Evolutionary conservation across 1,140 invertebrate genomes (phyloP).

Genomic region (Zelostemma sp.): DNA sequence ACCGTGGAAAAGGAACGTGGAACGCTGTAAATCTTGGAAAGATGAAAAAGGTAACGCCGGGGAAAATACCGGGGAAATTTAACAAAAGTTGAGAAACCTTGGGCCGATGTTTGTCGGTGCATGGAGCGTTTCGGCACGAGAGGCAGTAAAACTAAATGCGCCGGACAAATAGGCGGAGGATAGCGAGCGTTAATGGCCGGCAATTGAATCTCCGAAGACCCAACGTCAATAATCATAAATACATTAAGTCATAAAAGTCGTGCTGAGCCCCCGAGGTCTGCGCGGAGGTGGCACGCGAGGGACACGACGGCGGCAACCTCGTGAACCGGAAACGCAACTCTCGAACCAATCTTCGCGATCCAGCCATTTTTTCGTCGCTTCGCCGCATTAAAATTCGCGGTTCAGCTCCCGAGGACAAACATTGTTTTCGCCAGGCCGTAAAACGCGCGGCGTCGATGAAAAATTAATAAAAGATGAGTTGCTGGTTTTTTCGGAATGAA

Average conservation of each 20-base stretch:
- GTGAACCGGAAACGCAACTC: slow-evolving; percentile 32
- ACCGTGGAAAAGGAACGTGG: no score
- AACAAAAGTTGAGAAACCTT: background rate
- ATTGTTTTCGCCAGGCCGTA: no score
- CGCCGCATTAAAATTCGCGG: no score
- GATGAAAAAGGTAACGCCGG: no score
- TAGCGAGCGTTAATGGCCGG: slow-evolving; percentile 17
- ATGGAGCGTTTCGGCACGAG: slow-evolving; percentile 5
- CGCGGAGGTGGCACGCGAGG: slow-evolving; percentile 49
- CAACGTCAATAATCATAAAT: slow-evolving; percentile 53
- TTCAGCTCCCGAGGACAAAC: no score
- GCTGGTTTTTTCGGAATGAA: background rate
- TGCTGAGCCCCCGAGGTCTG: slow-evolving; percentile 6
- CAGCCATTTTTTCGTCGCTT: background rate
- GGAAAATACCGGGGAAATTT: no score
- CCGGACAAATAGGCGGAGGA: slow-evolving; percentile 1
- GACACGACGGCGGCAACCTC: slow-evolving; percentile 34
- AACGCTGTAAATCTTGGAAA: no score
- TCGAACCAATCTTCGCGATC: slow-evolving; percentile 11
- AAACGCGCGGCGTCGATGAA: background rate
- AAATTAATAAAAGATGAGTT: slow-evolving; percentile 10
- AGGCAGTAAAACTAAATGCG: slow-evolving; percentile 8
- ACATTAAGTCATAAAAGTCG: slow-evolving; percentile 46
- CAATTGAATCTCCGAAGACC: slow-evolving; percentile 11
- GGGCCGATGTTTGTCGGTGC: background rate